phyloP scores from a whole-genome alignment of 30 jellyfish, hydroid and myxozoan genomes.

The Pelagia noctiluca region DNA sequence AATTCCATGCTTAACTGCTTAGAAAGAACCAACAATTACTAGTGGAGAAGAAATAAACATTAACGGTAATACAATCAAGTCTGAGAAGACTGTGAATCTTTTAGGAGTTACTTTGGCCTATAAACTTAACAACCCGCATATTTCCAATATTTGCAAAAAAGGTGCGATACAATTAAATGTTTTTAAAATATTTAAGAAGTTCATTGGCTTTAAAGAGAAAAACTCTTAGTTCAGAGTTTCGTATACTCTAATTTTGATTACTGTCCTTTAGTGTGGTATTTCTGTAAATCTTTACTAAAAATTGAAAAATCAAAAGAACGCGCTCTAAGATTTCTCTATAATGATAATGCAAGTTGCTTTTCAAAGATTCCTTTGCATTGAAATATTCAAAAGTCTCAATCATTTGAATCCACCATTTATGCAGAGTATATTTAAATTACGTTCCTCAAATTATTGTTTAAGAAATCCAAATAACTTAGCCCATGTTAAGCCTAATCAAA shows the following conservation, averaged over 20 bases:
- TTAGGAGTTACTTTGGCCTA: slow-evolving; percentile 57
- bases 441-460: no score
- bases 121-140: slow-evolving; percentile 18
- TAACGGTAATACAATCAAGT: slow-evolving; percentile 29
- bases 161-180: slow-evolving; percentile 61
- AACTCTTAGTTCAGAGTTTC: not conserved
- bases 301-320: no score
- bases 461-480: no score
- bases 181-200: slow-evolving; percentile 21
- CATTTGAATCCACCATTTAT: no score
- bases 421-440: no score
- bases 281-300: no score
- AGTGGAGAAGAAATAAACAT: slow-evolving; percentile 40
- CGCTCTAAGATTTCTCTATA: no score
- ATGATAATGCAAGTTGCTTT: no score
- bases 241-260: not conserved
- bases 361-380: no score
- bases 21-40: slow-evolving; percentile 28
- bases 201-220: slow-evolving; percentile 27
- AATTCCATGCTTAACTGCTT: slow-evolving; percentile 51
- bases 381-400: no score
- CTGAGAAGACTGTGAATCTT: slow-evolving; percentile 62
- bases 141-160: slow-evolving; percentile 43
- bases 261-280: no score
- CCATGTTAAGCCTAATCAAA: no score